Conservation (phyloP, 2,113 vertebrate genomes). For the Gila orcuttii region DNA sequence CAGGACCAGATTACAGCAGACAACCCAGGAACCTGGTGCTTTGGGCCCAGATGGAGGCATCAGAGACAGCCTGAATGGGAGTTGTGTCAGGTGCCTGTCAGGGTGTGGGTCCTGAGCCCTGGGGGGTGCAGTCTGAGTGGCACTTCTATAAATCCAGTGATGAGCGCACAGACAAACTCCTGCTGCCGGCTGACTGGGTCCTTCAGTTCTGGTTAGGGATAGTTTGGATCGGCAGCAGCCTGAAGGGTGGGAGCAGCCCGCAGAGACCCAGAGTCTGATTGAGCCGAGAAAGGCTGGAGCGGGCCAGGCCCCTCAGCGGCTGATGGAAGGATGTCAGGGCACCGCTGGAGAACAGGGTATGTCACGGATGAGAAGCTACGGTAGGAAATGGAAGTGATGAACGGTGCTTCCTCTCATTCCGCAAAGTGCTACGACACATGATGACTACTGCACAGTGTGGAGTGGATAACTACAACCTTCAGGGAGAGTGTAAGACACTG, state of each 20-base stretch:
- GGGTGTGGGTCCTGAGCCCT: constrained; percentile 51
- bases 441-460: constrained; percentile 3
- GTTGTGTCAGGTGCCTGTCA: constrained; percentile 70
- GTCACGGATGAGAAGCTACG: not conserved
- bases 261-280: constrained; percentile 28
- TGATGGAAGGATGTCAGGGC: constrained; percentile 36
- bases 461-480: constrained; percentile 24
- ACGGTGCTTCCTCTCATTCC: constrained; percentile 43
- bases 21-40: constrained; percentile 9
- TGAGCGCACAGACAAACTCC: constrained; percentile 93
- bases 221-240: constrained; percentile 31
- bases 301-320: constrained; percentile 33
- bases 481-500: not conserved
- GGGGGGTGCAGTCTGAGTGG: constrained; percentile 79
- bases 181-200: constrained; percentile 87
- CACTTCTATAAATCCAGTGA: constrained; percentile 97
- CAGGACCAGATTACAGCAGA: constrained; percentile 39
- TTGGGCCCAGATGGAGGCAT: constrained; percentile 12
- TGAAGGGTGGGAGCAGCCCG: constrained; percentile 31
- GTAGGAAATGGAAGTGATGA: constrained; percentile 12
- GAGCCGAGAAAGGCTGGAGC: not conserved
- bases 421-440: constrained; percentile 31
- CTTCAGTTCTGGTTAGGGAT: constrained; percentile 90
- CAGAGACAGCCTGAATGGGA: constrained; percentile 49
- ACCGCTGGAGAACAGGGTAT: constrained; percentile 8